Conservation (phyloP, 2,888 invertebrate species). For the Amphipyra berbera region DNA sequence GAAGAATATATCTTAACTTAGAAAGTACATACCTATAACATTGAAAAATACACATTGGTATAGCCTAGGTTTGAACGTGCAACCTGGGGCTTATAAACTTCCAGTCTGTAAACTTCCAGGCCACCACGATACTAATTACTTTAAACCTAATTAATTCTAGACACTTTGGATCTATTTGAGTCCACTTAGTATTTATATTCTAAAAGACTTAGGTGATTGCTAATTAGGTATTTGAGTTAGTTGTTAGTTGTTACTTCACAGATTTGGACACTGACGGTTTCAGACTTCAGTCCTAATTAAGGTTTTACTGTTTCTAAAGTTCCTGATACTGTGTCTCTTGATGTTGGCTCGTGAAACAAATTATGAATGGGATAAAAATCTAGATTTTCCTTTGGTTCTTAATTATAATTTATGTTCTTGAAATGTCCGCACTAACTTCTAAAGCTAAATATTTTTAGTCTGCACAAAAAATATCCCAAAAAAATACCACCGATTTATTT, state of each 20-base stretch:
- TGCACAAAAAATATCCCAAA: neutral
- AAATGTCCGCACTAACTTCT: too few relatives aligned
- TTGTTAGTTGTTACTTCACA: conserved; percentile 20
- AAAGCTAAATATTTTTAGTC: too few relatives aligned
- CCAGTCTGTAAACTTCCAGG: neutral
- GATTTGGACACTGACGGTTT: conserved; percentile 9
- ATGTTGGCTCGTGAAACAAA: neutral
- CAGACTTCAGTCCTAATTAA: conserved; percentile 22
- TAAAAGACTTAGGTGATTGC: conserved; percentile 6
- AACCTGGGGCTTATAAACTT: too few relatives aligned
- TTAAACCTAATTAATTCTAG: conserved; percentile 22
- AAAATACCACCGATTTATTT: conserved; percentile 2
- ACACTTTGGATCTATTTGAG: conserved; percentile 2
- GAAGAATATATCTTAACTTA: too few relatives aligned
- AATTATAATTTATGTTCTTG: too few relatives aligned
- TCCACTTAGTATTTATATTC: conserved; percentile 34
- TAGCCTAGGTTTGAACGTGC: too few relatives aligned
- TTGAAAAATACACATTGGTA: too few relatives aligned
- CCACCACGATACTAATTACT: conserved; percentile 1
- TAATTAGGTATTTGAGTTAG: conserved; percentile 42
- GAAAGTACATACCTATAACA: too few relatives aligned
- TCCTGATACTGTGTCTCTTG: conserved; percentile 22
- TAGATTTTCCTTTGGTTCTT: too few relatives aligned
- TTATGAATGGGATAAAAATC: conserved; percentile 8
- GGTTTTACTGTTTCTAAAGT: conserved; percentile 18